Percentiles rank a stretch among this genome's conserved stretches.
Evolutionary conservation across 2,113 vertebrate genomes (phyloP).

Genomic region (Leptobrachium leishanense): DNA sequence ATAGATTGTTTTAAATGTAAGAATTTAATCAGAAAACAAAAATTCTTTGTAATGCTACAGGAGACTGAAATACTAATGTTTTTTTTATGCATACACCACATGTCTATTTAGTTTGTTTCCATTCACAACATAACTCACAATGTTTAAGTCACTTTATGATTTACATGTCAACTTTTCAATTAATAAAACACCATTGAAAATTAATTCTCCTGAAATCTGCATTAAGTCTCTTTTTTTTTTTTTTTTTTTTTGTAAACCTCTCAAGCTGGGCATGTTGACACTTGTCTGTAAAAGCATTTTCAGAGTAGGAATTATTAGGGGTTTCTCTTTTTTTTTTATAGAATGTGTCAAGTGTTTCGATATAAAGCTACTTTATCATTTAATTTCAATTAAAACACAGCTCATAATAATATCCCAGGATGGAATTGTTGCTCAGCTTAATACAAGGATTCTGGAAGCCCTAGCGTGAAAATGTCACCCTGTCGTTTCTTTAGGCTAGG

Average conservation of each 20-base stretch:
- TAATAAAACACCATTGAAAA: background rate
- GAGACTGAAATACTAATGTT: too few relatives aligned
- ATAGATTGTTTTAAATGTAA: too few relatives aligned
- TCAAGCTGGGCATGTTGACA: slow-evolving; percentile 31
- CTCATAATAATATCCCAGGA: too few relatives aligned
- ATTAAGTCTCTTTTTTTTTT: slow-evolving; percentile 18
- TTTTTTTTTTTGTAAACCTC: background rate
- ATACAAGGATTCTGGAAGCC: too few relatives aligned
- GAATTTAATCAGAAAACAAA: too few relatives aligned
- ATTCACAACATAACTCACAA: background rate
- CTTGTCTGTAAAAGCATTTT: background rate
- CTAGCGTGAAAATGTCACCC: too few relatives aligned
- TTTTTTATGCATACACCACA: too few relatives aligned
- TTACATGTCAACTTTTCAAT: background rate
- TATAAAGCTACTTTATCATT: background rate
- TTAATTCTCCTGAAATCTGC: slow-evolving; percentile 10
- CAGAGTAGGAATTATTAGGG: background rate
- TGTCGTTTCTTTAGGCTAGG: too few relatives aligned
- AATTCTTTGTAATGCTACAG: too few relatives aligned
- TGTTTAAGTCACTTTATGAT: background rate
- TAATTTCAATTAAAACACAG: too few relatives aligned
- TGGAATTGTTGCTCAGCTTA: too few relatives aligned
- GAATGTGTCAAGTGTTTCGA: background rate
- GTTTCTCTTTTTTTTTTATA: background rate
- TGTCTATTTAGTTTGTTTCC: too few relatives aligned